Evolutionary conservation across 2,113 vertebrate species (phyloP).

Genomic region (Nematolebias whitei): DNA sequence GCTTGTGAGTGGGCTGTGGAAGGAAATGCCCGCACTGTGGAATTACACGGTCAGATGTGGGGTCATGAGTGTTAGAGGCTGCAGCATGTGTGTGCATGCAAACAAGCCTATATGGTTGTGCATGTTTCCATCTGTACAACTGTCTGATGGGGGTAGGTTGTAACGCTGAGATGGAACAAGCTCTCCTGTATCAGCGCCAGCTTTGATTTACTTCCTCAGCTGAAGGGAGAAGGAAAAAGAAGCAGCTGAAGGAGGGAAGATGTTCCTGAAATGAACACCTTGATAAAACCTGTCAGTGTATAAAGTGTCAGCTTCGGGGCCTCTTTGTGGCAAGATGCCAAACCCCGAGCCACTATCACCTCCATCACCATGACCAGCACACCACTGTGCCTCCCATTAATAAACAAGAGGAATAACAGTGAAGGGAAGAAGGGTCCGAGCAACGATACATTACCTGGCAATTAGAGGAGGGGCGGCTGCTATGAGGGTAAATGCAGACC

Average conservation of each 20-base stretch:
- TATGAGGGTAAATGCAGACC: constrained; percentile 67
- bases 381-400: constrained; percentile 61
- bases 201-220: constrained; percentile 74
- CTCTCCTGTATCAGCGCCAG: constrained; percentile 62
- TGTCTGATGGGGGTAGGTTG: constrained; percentile 41
- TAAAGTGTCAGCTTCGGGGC: constrained; percentile 78
- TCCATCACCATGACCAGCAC: constrained; percentile 32
- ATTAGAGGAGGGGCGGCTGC: constrained; percentile 68
- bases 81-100: constrained; percentile 8
- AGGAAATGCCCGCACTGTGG: constrained; percentile 32
- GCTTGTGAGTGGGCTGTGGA: constrained; percentile 29
- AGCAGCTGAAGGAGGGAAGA: constrained; percentile 56
- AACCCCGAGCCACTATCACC: constrained; percentile 52
- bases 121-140: constrained; percentile 40
- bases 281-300: constrained; percentile 79
- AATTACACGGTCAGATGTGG: constrained; percentile 29
- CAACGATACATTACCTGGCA: constrained; percentile 80
- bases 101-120: constrained; percentile 12
- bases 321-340: constrained; percentile 72
- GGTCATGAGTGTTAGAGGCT: constrained; percentile 26
- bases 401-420: constrained; percentile 63
- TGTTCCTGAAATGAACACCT: constrained; percentile 82
- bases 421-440: constrained; percentile 41
- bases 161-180: constrained; percentile 59
- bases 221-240: constrained; percentile 44